Evolutionary conservation across 2,113 vertebrate species (phyloP), one percentile per base, ranked within the genome.

Genomic region (Anhinga rufa): DNA sequence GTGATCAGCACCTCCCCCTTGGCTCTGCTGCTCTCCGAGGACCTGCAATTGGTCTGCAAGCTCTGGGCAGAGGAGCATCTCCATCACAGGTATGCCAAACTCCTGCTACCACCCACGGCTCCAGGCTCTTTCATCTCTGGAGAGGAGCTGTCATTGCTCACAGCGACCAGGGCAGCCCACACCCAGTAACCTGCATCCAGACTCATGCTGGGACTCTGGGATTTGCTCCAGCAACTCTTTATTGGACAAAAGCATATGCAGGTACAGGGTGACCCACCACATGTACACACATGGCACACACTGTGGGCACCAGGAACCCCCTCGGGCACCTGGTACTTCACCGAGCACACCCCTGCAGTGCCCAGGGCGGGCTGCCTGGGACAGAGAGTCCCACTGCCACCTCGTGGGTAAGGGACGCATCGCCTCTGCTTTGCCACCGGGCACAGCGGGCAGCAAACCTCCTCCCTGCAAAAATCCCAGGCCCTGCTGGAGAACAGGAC

Each of bases 311-410:
- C 70, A 32, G 60, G 92, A 40, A 52, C 17, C 51, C 42, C 68
- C 57, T 49, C 2, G 11, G 52, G 76, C 58, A 20, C 40, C 5
- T 12, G 20, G 61, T 72, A n/a, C 32, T 90, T 36, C 42, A 49
- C 85, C 5, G 9, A 91, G 87, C 75, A 52, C 62, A 44, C 26
- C 70, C 88, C 71, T 58, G n/a, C 7, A 1, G 21, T 48, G 48
- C 64, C 72, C 61, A 49, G n/a, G 84, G 78, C 7, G 1, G 58
- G 64, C 54, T 65, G 85, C 52, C 72, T 54, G 87, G 90, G 78
- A 79, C 36, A 70, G 96, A 96, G 93, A 92, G 92, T 62, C 91
- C 64, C 76, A 88, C 51, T 95, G 95, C 97, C 97, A 98, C 96
- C 97, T 97, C 90, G 97, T 90, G 97, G 97, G 85, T 60, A 60